These are phyloP conservation scores for Elephantulus edwardii DNA, from an alignment of 2,113 vertebrate genomes.

Conservation along the genomic window DNA sequence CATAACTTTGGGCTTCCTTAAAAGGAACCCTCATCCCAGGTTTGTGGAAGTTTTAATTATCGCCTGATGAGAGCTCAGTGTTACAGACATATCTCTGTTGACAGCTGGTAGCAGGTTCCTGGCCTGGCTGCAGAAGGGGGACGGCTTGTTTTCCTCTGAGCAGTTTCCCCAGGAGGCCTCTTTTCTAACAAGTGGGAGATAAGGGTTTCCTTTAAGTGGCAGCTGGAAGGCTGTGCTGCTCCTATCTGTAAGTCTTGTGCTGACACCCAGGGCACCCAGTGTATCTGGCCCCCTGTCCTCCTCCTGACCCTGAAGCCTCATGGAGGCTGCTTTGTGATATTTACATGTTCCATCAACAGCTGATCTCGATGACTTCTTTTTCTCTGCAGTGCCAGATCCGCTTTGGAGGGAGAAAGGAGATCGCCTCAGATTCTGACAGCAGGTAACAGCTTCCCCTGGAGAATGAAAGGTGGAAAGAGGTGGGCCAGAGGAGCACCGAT, in stretches of 20 bases:
- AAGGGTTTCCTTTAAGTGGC: background rate
- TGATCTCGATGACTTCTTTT: constrained; percentile 51
- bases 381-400: constrained; percentile 96
- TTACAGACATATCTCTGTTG: background rate
- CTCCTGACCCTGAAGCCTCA: background rate
- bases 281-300: background rate
- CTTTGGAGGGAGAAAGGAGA: constrained; percentile 99
- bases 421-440: constrained; percentile 98
- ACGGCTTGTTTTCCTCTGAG: background rate
- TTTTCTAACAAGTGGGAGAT: background rate
- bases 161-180: background rate
- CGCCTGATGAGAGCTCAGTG: background rate
- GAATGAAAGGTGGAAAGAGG: background rate
- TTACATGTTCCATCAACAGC: background rate
- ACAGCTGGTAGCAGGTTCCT: background rate
- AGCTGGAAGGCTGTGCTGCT: background rate
- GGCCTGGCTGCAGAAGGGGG: background rate
- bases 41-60: background rate
- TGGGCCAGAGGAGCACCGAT: background rate
- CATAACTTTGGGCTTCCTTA: background rate
- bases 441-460: constrained; percentile 85
- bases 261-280: background rate
- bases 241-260: background rate
- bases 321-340: background rate
- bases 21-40: background rate